These are phyloP conservation scores for Anthophora plumipes DNA, from an alignment of 2,888 invertebrate species.

Conservation along the genomic window DNA sequence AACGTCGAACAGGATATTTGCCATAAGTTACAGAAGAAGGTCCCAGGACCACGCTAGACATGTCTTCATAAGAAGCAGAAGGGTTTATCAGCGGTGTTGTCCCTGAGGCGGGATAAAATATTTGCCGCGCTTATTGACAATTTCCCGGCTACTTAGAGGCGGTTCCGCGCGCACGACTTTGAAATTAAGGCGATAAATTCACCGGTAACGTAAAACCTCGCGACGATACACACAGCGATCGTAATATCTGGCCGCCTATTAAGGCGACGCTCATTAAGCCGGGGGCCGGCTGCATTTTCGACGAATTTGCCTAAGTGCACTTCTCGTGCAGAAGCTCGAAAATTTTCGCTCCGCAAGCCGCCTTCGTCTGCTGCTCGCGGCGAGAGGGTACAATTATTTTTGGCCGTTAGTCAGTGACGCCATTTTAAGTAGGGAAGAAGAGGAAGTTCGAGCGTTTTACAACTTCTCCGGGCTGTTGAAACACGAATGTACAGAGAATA, in stretches of 20 bases:
- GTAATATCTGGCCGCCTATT: constrained; percentile 45
- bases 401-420: neutral
- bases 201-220: constrained; percentile 5
- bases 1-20: constrained; percentile 8
- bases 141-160: constrained; percentile 17
- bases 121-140: constrained; percentile 54
- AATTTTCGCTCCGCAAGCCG: constrained; percentile 20
- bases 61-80: constrained; percentile 9
- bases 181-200: constrained; percentile 46
- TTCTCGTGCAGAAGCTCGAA: constrained; percentile 16
- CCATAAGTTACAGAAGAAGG: neutral
- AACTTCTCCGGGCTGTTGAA: neutral
- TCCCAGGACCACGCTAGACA: neutral
- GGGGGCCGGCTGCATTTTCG: constrained; percentile 32
- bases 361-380: neutral
- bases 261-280: constrained; percentile 51
- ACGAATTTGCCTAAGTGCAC: constrained; percentile 50
- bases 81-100: constrained; percentile 17
- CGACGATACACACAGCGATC: constrained; percentile 39
- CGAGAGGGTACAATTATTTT: constrained; percentile 27
- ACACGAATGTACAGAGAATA: neutral
- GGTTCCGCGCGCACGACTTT: constrained; percentile 1
- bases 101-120: constrained; percentile 34
- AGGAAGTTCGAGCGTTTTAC: neutral
- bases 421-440: neutral